Evolutionary conservation across 2,113 vertebrate species (phyloP).

Genomic region (Triplophysa tibetana): DNA sequence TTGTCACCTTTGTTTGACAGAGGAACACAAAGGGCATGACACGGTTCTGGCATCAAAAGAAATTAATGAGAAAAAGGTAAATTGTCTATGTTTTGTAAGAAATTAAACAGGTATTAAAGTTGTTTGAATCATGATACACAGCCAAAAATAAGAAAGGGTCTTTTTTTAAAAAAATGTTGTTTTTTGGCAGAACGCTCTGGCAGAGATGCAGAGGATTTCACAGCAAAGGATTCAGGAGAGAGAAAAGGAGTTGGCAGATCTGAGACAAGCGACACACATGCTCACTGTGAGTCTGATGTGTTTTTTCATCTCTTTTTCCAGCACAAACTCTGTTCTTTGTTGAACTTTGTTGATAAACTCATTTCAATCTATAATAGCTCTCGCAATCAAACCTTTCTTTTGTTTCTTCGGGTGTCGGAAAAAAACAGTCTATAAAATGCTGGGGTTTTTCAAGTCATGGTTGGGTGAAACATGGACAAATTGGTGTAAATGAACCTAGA

Average conservation of each 20-base stretch:
- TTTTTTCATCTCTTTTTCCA: background rate
- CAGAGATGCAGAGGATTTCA: slow-evolving; percentile 65
- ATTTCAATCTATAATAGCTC: no score
- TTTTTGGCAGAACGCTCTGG: slow-evolving; percentile 60
- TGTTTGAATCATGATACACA: background rate
- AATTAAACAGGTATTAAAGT: background rate
- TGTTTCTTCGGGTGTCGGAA: no score
- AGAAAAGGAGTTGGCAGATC: slow-evolving; percentile 69
- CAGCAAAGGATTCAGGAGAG: slow-evolving; percentile 65
- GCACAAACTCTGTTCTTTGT: background rate
- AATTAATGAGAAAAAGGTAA: slow-evolving; percentile 69
- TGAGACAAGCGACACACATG: slow-evolving; percentile 68
- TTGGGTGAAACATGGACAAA: no score
- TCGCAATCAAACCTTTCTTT: no score
- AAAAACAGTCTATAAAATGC: no score
- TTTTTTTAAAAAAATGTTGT: no score
- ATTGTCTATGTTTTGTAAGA: background rate
- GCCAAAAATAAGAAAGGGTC: no score
- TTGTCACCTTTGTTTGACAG: slow-evolving; percentile 76
- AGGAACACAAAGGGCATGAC: slow-evolving; percentile 76
- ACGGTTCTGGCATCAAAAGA: slow-evolving; percentile 68
- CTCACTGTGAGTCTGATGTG: slow-evolving; percentile 63
- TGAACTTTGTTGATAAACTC: background rate
- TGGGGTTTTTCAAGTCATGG: no score
- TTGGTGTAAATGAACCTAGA: no score